Evolutionary conservation across 92 coral and sea anemone genomes (phyloP).

Genomic region (Siderastrea radians): DNA sequence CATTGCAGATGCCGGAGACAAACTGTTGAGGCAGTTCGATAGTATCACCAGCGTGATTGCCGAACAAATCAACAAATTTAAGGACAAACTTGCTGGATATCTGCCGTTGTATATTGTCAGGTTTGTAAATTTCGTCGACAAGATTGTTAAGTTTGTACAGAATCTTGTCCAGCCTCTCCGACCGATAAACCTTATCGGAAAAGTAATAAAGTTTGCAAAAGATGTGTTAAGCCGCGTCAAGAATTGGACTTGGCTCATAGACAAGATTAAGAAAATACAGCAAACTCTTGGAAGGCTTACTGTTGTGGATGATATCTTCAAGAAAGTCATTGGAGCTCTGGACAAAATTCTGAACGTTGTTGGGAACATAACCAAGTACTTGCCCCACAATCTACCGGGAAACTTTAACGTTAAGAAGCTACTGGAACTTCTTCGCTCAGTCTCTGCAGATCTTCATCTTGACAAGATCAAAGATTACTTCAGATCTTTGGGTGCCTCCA

Average conservation of each 20-base stretch:
- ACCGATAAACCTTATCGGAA: conserved; percentile 79
- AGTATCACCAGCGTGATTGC: conserved; percentile 83
- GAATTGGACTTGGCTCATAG: conserved; percentile 86
- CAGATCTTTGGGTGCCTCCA: conserved; percentile 55
- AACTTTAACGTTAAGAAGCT: conserved; percentile 80
- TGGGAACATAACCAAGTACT: conserved; percentile 68
- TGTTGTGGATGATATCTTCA: conserved; percentile 82
- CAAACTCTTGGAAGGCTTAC: conserved; percentile 74
- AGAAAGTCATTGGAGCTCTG: conserved; percentile 80
- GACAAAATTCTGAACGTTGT: conserved; percentile 84
- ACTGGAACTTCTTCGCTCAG: conserved; percentile 75
- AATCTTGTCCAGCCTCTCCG: conserved; percentile 81
- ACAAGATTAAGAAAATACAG: conserved; percentile 79
- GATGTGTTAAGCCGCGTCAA: conserved; percentile 68
- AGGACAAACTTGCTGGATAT: conserved; percentile 69
- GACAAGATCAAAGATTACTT: conserved; percentile 89
- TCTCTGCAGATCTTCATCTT: conserved; percentile 74
- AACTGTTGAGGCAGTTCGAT: conserved; percentile 70
- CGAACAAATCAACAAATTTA: conserved; percentile 77
- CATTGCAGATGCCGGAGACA: conserved; percentile 74
- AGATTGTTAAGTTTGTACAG: conserved; percentile 73
- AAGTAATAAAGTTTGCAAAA: conserved; percentile 80
- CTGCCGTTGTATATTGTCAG: conserved; percentile 77
- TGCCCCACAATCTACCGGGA: conserved; percentile 88
- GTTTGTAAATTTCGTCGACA: conserved; percentile 83